phyloP scores from a whole-genome alignment of 1,140 invertebrate genomes.

The Monochamus saltuarius region DNA sequence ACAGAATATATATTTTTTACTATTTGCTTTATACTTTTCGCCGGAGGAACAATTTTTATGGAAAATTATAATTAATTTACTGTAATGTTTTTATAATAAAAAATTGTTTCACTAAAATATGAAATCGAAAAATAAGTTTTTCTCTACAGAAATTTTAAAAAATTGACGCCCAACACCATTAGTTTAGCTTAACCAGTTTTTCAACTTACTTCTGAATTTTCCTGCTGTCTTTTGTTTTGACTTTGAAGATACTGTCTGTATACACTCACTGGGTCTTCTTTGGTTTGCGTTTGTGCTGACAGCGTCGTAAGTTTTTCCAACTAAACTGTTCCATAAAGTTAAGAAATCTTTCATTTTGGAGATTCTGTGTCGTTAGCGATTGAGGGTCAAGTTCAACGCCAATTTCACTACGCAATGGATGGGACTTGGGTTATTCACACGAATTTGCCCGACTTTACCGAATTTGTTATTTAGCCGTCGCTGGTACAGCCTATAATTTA shows the following conservation, averaged over 20 bases:
- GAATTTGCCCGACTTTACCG: neutral
- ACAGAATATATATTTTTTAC: too few species aligned
- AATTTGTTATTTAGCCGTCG: too few species aligned
- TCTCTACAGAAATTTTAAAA: too few species aligned
- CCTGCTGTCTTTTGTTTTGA: conserved; percentile 4
- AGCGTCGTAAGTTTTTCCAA: conserved; percentile 33
- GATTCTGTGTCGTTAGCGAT: neutral
- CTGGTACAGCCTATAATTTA: too few species aligned
- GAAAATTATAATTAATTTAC: too few species aligned
- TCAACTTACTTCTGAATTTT: conserved; percentile 8
- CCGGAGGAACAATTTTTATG: too few species aligned
- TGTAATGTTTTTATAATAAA: too few species aligned
- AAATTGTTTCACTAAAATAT: too few species aligned
- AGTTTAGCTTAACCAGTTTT: too few species aligned
- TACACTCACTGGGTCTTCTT: neutral
- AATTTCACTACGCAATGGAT: neutral
- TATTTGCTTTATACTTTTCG: too few species aligned
- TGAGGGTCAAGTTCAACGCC: neutral
- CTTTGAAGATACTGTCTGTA: neutral
- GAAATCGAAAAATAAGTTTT: too few species aligned
- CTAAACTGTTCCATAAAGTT: conserved; percentile 32
- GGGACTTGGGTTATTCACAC: neutral
- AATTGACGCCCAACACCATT: too few species aligned
- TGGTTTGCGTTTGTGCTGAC: conserved; percentile 23
- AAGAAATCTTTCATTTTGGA: conserved; percentile 38